Evolutionary conservation across 2,113 vertebrate genomes (phyloP).

Genomic region (Ophiodon elongatus): DNA sequence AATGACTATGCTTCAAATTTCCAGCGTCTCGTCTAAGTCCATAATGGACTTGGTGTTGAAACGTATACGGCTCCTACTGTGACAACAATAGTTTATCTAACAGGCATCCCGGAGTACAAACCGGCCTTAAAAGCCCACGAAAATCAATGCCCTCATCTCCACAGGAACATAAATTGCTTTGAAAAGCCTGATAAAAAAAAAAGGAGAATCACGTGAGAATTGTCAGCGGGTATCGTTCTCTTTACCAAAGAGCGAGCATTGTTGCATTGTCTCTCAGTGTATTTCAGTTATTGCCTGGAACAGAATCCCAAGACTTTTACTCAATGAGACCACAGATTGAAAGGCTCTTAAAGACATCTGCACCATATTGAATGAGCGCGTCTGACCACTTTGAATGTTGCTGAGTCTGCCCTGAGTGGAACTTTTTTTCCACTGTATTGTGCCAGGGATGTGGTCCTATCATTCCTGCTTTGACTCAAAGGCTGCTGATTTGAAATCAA

Average conservation of each 20-base stretch:
- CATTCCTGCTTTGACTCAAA: constrained; percentile 54
- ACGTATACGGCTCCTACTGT: constrained; percentile 7
- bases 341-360: constrained; percentile 25
- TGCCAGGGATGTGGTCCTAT: constrained; percentile 37
- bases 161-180: constrained; percentile 34
- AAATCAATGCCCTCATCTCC: constrained; percentile 45
- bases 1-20: not conserved
- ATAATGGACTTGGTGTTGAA: constrained; percentile 6
- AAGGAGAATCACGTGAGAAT: constrained; percentile 13
- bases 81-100: constrained; percentile 21
- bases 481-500: constrained; percentile 73
- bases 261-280: not conserved
- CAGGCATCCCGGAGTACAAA: constrained; percentile 16
- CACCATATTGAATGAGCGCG: not conserved
- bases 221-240: constrained; percentile 5
- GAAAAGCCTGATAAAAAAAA: constrained; percentile 27
- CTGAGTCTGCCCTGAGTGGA: constrained; percentile 16
- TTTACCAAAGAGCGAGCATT: not conserved
- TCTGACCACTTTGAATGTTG: constrained; percentile 26
- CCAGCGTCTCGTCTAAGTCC: not conserved
- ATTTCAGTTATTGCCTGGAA: constrained; percentile 8
- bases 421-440: constrained; percentile 43
- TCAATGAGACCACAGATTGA: constrained; percentile 13
- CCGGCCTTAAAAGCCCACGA: constrained; percentile 20
- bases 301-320: not conserved